Conservation (phyloP, 2,797 vertebrate genomes). For the Centropyge bicolor region DNA sequence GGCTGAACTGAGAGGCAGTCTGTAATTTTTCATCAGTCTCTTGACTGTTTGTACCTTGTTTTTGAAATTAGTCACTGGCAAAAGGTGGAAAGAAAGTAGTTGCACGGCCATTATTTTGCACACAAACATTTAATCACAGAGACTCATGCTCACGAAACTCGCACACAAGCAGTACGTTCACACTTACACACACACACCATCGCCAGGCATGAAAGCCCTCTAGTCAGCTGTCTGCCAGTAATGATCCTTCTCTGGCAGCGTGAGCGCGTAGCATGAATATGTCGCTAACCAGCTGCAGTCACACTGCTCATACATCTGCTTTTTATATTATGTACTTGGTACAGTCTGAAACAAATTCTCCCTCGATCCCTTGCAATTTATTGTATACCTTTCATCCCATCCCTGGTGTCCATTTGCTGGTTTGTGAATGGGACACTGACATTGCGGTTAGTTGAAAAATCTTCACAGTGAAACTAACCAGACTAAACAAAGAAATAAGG, state of each 20-base stretch:
- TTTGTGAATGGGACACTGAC: slow-evolving; percentile 50
- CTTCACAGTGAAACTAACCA: slow-evolving; percentile 43
- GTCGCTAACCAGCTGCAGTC: slow-evolving; percentile 85
- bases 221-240: slow-evolving; percentile 79
- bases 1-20: slow-evolving; percentile 50
- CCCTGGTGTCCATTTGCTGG: slow-evolving; percentile 49
- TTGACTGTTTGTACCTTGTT: slow-evolving; percentile 57
- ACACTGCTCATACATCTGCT: slow-evolving; percentile 85
- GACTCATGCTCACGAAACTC: slow-evolving; percentile 35
- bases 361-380: slow-evolving; percentile 60
- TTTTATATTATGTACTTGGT: slow-evolving; percentile 86
- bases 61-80: slow-evolving; percentile 65
- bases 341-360: slow-evolving; percentile 77
- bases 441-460: slow-evolving; percentile 47
- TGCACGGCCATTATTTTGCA: slow-evolving; percentile 34
- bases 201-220: slow-evolving; percentile 69
- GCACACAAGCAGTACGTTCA: slow-evolving; percentile 14
- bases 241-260: slow-evolving; percentile 79
- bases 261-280: slow-evolving; percentile 76
- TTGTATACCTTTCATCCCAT: slow-evolving; percentile 67
- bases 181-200: slow-evolving; percentile 23
- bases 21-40: slow-evolving; percentile 53
- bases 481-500: slow-evolving; percentile 62
- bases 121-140: slow-evolving; percentile 58
- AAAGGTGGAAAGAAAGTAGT: slow-evolving; percentile 47